A percentile compares a stretch with the other conserved stretches of the same genome.
Evolutionary conservation across 1,140 invertebrate species (phyloP).

Genomic region (Apolygus lucorum): DNA sequence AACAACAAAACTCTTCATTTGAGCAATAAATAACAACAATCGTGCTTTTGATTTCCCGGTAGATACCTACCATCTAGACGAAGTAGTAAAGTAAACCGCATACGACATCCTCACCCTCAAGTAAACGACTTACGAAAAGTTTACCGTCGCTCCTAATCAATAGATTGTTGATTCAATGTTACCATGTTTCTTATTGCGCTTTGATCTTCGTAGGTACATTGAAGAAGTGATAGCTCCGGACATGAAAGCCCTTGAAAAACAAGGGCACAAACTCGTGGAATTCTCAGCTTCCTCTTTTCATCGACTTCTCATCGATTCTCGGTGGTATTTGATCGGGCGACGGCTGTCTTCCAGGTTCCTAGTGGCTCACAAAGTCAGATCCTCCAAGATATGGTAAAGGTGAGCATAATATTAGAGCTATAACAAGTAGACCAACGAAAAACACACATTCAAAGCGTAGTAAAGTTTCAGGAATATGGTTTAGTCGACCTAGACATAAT

Average conservation of each 20-base stretch:
- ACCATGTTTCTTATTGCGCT: neutral
- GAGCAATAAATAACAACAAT: no score
- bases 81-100: no score
- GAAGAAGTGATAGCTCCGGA: neutral
- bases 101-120: no score
- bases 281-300: neutral
- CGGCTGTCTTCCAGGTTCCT: neutral
- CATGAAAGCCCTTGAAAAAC: neutral
- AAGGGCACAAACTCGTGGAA: constrained; percentile 7
- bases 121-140: neutral
- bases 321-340: neutral
- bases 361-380: neutral
- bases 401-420: no score
- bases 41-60: no score
- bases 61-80: no score
- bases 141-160: neutral
- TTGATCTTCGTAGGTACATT: neutral
- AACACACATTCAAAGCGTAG: no score
- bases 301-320: neutral
- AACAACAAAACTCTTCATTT: no score
- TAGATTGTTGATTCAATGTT: neutral
- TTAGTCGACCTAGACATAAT: no score
- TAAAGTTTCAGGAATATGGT: no score
- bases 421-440: no score
- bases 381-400: neutral